Conservation (phyloP, 2,113 vertebrate genomes). For the Corythoichthys haematopterus region DNA sequence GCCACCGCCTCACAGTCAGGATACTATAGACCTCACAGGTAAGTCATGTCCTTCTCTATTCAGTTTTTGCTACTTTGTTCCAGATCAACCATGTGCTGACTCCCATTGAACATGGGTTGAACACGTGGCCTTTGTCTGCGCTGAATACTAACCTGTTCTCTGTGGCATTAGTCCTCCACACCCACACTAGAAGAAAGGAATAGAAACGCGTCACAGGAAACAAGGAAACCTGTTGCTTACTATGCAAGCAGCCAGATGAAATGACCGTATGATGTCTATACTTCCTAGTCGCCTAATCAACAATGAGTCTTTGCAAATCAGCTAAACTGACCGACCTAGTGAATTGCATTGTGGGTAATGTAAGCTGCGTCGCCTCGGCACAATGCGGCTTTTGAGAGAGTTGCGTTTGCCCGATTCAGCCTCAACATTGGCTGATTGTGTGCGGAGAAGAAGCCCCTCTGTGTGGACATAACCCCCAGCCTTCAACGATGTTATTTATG, state of each 20-base stretch:
- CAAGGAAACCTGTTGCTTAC: not conserved
- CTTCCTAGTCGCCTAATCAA: not conserved
- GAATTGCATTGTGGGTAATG: conserved; percentile 3
- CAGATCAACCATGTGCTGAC: not conserved
- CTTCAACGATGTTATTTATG: not conserved
- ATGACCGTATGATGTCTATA: not conserved
- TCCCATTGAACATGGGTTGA: not conserved
- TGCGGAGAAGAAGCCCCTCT: not conserved
- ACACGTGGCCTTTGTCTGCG: not conserved
- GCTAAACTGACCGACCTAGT: not conserved
- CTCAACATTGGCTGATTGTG: conserved; percentile 8
- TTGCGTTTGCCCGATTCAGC: not conserved
- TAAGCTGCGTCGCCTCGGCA: not conserved
- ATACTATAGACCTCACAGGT: not conserved
- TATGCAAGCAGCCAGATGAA: not conserved
- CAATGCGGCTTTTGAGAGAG: conserved; percentile 9
- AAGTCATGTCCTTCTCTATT: not conserved
- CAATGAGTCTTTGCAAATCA: conserved; percentile 5
- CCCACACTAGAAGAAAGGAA: not conserved
- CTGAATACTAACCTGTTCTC: not conserved
- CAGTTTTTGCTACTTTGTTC: too few species aligned
- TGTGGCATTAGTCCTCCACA: not conserved
- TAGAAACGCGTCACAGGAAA: not conserved
- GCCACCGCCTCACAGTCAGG: not conserved
- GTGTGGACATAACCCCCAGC: not conserved